Evolutionary conservation across 2,888 invertebrate species (phyloP), one percentile per base, ranked within the genome.

Genomic region (Sisyra nigra): DNA sequence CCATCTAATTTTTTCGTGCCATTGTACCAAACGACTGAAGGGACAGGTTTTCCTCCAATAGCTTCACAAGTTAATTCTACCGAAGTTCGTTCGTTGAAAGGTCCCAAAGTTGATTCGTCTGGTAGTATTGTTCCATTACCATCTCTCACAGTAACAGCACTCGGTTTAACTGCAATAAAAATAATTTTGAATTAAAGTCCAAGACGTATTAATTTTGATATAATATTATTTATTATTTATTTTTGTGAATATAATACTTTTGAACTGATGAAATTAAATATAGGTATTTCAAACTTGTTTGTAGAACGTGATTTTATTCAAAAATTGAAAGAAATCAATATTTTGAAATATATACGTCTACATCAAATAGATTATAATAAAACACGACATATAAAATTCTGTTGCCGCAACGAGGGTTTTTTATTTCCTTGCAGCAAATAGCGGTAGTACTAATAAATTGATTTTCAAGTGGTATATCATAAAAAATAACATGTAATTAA

Each of bases 11-110:
- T 70, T 40, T 71, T 69, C 34, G 72, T 75, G 51, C 80, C 81
- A 59, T 86, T 85, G 68, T 74, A 86, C 91, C 91, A 92, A 48
- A 74, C 74, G 46, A 92, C 79, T 51, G 72, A 73, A 2, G 92
- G 89, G 49, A 82, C 79, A 0, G 92, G 92, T 51, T 87, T 83
- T 37, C 89, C 89, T 40, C 81, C 81, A 35, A 72, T 72, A 41
- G 87, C 85, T 46, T 79, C 72, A 55, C 87, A 87, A 48, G 71
- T 72, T 46, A 87, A 62, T 50, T 73, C 74, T 49, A 84, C 67
- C 52, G 71, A 68, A 10, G 72, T 70, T 34, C 78, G 73, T 60
- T 86, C 85, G 51, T 75, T 69, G 51, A 80, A 69, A 0, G 84
- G 81, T 0, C 82, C 83, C 41, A 83, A 66, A 33, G 68, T 61